Conservation (phyloP, 2,888 invertebrate species). For the Matsumyia berberina region DNA sequence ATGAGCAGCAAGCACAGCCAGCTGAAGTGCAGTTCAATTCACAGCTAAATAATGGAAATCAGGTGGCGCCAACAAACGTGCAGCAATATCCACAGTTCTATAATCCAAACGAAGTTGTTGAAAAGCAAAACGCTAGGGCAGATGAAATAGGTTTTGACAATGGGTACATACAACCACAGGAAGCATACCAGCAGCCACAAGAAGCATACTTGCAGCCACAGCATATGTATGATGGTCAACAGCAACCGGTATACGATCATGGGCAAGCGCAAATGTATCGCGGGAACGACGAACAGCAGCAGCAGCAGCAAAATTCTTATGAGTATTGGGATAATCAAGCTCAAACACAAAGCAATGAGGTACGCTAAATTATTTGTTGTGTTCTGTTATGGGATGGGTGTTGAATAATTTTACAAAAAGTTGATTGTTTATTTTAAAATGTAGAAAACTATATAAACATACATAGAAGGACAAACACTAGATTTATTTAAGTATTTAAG, state of each 20-base stretch:
- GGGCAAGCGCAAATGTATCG: slow-evolving; percentile 63
- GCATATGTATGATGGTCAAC: slow-evolving; percentile 12
- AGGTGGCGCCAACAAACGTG: slow-evolving; percentile 27
- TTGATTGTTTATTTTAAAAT: slow-evolving; percentile 7
- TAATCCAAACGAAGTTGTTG: slow-evolving; percentile 48
- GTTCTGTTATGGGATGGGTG: not conserved
- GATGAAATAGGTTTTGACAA: slow-evolving; percentile 40
- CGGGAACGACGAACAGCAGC: slow-evolving; percentile 61
- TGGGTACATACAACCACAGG: slow-evolving; percentile 52
- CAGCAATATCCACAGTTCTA: slow-evolving; percentile 70
- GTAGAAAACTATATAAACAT: not conserved
- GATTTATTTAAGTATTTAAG: not conserved
- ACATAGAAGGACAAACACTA: slow-evolving; percentile 20
- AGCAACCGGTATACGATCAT: slow-evolving; percentile 68
- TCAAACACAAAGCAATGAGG: slow-evolving; percentile 62
- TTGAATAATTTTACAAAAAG: slow-evolving; percentile 11
- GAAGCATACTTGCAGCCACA: slow-evolving; percentile 41
- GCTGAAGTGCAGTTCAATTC: slow-evolving; percentile 39
- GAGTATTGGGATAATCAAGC: slow-evolving; percentile 63
- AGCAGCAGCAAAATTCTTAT: slow-evolving; percentile 63
- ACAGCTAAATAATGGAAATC: slow-evolving; percentile 6
- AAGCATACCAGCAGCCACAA: slow-evolving; percentile 41
- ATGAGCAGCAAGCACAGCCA: slow-evolving; percentile 40
- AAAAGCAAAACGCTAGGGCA: slow-evolving; percentile 8
- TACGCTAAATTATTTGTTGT: slow-evolving; percentile 43